These are phyloP conservation scores for Samia ricini DNA, from an alignment of 1,140 invertebrate species.

Conservation along the genomic window DNA sequence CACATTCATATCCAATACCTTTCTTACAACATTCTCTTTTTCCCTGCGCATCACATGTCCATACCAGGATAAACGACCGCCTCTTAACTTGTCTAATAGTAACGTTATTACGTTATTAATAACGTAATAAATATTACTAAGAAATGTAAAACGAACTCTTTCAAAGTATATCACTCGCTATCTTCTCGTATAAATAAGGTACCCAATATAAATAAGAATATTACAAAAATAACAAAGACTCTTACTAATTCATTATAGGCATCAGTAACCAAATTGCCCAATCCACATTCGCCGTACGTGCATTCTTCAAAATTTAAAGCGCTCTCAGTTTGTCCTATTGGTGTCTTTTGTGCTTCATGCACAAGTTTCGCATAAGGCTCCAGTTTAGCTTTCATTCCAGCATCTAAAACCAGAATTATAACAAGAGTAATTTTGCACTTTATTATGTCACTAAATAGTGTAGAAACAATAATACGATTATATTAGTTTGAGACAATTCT, in stretches of 20 bases:
- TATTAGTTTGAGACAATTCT: no score
- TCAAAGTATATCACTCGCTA: background rate
- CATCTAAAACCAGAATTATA: conserved; percentile 27
- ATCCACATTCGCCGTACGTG: conserved; percentile 37
- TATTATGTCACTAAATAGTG: background rate
- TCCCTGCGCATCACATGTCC: no score
- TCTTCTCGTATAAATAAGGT: background rate
- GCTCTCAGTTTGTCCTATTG: conserved; percentile 28
- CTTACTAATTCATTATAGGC: conserved; percentile 39
- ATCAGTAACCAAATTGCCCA: conserved; percentile 43
- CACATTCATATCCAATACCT: no score
- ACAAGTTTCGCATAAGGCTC: conserved; percentile 39
- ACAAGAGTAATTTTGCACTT: background rate
- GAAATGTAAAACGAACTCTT: no score
- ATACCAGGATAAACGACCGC: no score
- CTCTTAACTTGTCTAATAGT: no score
- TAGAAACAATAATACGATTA: no score
- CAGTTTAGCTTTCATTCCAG: conserved; percentile 35
- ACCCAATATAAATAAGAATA: background rate
- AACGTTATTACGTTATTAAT: background rate
- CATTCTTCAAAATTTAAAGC: conserved; percentile 35
- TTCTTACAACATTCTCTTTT: no score
- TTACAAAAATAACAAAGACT: conserved; percentile 13
- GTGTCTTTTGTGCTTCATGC: conserved; percentile 30
- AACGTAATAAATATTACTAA: background rate